Evolutionary conservation across 2,113 vertebrate genomes (phyloP).

Genomic region (Oncorhynchus tshawytscha): DNA sequence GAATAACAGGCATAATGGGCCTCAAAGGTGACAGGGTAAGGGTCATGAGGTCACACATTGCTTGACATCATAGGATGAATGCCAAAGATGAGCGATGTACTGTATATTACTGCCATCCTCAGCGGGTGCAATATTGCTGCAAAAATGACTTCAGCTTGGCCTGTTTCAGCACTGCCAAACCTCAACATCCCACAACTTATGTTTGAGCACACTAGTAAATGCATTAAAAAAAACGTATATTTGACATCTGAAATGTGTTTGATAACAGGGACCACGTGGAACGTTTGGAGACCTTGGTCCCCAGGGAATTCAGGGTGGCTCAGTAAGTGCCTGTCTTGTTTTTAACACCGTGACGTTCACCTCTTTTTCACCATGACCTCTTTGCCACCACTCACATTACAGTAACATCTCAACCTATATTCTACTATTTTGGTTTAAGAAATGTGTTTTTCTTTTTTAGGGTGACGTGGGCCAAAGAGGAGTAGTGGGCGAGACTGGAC

Average conservation of each 20-base stretch:
- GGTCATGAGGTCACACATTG: not conserved
- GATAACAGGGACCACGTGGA: conserved; percentile 82
- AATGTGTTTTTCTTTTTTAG: conserved; percentile 56
- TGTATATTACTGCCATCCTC: too few species aligned
- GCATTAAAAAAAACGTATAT: not conserved
- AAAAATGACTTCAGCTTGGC: too few species aligned
- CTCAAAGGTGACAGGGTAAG: conserved; percentile 90
- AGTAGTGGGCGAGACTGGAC: conserved; percentile 84
- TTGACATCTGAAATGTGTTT: not conserved
- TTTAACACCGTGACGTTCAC: not conserved
- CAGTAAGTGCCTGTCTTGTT: conserved; percentile 74
- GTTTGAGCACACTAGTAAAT: too few species aligned
- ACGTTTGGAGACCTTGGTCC: conserved; percentile 80
- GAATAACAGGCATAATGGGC: conserved; percentile 84
- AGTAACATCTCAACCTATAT: not conserved
- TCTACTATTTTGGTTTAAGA: not conserved
- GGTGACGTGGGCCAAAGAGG: conserved; percentile 90
- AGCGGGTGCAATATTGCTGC: too few species aligned
- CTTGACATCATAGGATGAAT: not conserved
- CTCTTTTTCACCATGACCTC: not conserved
- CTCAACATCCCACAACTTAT: too few species aligned
- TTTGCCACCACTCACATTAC: too few species aligned
- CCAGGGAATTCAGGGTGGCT: conserved; percentile 80
- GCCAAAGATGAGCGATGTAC: not conserved
- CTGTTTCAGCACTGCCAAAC: too few species aligned